A percentile compares a stretch with the other conserved stretches of the same genome.
These are phyloP conservation scores for Oxystoma pomonae DNA, from an alignment of 2,888 invertebrate genomes.

Conservation along the genomic window DNA sequence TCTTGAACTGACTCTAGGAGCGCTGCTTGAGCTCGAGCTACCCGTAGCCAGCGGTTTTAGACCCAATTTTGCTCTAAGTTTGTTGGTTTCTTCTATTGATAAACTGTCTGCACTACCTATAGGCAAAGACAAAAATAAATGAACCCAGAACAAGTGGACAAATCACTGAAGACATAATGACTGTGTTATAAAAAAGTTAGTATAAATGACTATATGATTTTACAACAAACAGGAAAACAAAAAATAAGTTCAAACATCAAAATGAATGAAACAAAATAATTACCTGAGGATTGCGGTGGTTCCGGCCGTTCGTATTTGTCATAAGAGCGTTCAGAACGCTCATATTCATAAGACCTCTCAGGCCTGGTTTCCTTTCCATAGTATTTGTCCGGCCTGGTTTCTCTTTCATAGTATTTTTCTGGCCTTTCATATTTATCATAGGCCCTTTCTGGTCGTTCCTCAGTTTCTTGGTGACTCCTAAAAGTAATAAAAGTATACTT, in stretches of 20 bases:
- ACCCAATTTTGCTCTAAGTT: constrained; percentile 86
- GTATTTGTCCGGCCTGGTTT: background rate
- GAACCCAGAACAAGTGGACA: constrained; percentile 44
- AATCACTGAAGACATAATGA: constrained; percentile 14
- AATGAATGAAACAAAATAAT: too few species aligned
- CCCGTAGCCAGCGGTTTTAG: constrained; percentile 83
- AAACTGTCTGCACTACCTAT: constrained; percentile 52
- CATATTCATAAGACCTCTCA: background rate
- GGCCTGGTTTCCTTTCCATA: background rate
- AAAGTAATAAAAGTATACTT: too few species aligned
- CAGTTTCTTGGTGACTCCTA: too few species aligned
- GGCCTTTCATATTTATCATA: constrained; percentile 13
- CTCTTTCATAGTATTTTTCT: constrained; percentile 8
- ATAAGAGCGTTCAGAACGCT: background rate
- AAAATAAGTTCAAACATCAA: too few species aligned
- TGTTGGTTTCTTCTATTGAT: constrained; percentile 83
- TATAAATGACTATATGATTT: too few species aligned
- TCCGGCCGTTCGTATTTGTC: background rate
- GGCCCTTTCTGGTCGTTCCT: too few species aligned
- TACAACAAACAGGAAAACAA: too few species aligned
- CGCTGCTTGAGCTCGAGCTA: constrained; percentile 18
- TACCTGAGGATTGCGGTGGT: background rate
- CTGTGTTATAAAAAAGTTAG: too few species aligned
- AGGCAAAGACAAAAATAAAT: too few species aligned
- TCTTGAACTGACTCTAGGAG: constrained; percentile 33